Percentiles rank a stretch among this genome's conserved stretches.
Conservation (phyloP, 2,113 vertebrate genomes). For the cattle (Bos taurus) region DNA sequence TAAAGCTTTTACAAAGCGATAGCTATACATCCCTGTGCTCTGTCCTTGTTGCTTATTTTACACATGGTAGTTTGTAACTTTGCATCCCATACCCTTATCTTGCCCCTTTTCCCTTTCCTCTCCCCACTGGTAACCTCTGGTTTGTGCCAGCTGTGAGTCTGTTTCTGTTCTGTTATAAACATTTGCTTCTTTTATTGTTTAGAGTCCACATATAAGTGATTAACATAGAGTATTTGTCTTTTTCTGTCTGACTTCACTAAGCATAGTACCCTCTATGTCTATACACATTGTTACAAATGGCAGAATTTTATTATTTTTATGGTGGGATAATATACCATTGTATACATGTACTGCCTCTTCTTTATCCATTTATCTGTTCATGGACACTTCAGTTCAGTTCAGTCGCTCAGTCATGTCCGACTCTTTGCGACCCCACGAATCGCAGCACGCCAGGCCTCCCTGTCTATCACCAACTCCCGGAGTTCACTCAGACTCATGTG, state of each 20-base stretch:
- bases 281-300: neutral
- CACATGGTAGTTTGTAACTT: neutral
- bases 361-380: neutral
- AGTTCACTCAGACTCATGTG: too few species aligned
- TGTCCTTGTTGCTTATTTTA: neutral
- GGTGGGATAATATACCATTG: neutral
- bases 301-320: neutral
- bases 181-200: neutral
- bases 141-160: neutral
- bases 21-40: neutral
- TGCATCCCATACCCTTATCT: neutral
- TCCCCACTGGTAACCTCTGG: neutral
- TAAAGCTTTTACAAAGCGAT: neutral
- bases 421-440: too few species aligned
- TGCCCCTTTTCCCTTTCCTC: neutral
- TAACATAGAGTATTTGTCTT: neutral
- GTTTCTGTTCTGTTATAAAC: neutral
- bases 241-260: neutral
- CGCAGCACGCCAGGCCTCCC: too few species aligned
- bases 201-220: neutral
- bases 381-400: neutral
- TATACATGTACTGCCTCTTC: neutral
- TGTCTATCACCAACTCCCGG: too few species aligned
- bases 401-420: accelerated
- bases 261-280: neutral